These are phyloP conservation scores for Lamprologus tigripictilis DNA, from an alignment of 2,113 vertebrate species.

Conservation along the genomic window DNA sequence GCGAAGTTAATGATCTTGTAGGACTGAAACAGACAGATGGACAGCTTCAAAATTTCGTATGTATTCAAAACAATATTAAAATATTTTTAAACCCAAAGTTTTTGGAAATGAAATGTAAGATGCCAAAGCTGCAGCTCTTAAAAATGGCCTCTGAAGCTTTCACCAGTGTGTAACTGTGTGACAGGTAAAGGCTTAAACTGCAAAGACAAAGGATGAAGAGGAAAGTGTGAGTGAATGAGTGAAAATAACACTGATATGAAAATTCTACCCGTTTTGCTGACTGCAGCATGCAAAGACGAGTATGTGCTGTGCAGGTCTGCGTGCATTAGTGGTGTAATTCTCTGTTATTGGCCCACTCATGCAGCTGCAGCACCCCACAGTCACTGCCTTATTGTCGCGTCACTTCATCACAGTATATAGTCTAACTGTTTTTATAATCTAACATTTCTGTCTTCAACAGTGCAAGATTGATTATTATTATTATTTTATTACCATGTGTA, in stretches of 20 bases:
- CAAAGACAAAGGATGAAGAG: neutral
- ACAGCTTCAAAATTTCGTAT: neutral
- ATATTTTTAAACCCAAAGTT: neutral
- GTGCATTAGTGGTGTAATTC: neutral
- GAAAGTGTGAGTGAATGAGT: neutral
- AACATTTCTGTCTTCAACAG: neutral
- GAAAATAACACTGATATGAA: neutral
- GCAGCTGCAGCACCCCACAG: neutral
- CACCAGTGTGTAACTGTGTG: neutral
- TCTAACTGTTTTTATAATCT: neutral
- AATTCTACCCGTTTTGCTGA: neutral
- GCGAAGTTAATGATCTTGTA: constrained; percentile 99
- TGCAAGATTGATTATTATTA: neutral
- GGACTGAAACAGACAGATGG: constrained; percentile 74
- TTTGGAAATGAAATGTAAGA: neutral
- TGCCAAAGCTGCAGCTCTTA: neutral
- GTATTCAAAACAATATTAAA: neutral
- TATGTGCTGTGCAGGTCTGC: neutral
- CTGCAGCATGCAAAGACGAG: neutral
- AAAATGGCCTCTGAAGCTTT: neutral
- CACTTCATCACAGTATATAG: neutral
- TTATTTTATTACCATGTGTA: neutral
- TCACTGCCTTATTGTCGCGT: accelerated
- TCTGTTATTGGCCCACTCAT: neutral
- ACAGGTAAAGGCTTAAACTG: neutral